Evolutionary conservation across 2,888 invertebrate species (phyloP).

Genomic region (Resseliella maxima): DNA sequence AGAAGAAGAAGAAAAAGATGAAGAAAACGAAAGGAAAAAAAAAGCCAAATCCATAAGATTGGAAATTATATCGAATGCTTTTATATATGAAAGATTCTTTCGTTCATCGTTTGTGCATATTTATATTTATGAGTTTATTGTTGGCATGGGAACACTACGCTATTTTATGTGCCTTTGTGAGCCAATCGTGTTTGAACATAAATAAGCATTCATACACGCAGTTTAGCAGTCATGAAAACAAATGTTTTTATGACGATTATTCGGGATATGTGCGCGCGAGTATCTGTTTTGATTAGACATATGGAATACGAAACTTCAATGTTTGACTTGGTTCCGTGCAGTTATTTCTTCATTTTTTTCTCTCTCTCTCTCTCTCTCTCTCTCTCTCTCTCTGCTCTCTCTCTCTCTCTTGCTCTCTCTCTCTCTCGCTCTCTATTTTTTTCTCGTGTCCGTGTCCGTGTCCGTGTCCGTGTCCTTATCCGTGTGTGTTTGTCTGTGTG

Average conservation of each 20-base stretch:
- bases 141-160: conserved; percentile 51
- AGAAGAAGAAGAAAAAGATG: not conserved
- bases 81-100: conserved; percentile 25
- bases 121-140: conserved; percentile 53
- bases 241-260: conserved; percentile 41
- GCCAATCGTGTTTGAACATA: conserved; percentile 35
- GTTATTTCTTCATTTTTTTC: no score
- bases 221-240: conserved; percentile 29
- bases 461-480: no score
- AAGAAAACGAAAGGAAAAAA: not conserved
- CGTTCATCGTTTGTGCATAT: conserved; percentile 45
- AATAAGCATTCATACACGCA: conserved; percentile 33
- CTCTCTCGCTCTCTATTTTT: no score
- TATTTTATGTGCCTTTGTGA: conserved; percentile 1
- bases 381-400: no score
- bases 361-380: no score
- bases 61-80: not conserved
- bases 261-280: not conserved
- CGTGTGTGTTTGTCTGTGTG: no score
- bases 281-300: conserved; percentile 35
- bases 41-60: not conserved
- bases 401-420: no score
- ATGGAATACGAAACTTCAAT: not conserved
- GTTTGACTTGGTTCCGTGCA: no score
- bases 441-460: no score